Evolutionary conservation across 1,140 invertebrate species (phyloP).

Genomic region (Solenopsis invicta): DNA sequence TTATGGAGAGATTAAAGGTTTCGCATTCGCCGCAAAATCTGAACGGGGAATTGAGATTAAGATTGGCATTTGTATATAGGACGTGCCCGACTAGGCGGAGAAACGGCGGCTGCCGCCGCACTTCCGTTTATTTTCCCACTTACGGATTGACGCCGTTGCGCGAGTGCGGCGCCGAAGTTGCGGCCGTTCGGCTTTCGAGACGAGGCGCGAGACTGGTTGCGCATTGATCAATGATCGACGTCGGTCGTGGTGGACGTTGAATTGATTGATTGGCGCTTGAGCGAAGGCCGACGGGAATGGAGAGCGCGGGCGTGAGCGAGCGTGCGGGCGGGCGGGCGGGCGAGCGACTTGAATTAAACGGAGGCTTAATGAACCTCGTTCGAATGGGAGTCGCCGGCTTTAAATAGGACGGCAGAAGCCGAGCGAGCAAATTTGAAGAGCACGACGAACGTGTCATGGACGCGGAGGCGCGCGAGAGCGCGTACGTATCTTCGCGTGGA

Average conservation of each 20-base stretch:
- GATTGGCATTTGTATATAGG: not conserved
- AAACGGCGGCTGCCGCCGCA: not conserved
- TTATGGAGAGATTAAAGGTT: not conserved
- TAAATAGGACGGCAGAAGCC: conserved; percentile 58
- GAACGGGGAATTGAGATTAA: not conserved
- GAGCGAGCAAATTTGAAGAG: conserved; percentile 62
- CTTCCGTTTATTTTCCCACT: conserved; percentile 54
- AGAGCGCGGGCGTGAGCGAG: conserved; percentile 20
- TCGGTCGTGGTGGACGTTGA: conserved; percentile 29
- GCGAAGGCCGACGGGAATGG: conserved; percentile 52
- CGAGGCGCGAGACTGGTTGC: not conserved
- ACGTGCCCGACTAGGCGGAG: not conserved
- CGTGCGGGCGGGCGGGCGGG: conserved; percentile 1
- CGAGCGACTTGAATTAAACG: conserved; percentile 55
- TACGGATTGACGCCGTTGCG: conserved; percentile 21
- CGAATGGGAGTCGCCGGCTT: conserved; percentile 57
- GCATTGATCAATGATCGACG: conserved; percentile 54
- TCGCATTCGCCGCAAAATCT: not conserved
- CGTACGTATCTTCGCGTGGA: conserved; percentile 41
- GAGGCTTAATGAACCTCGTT: conserved; percentile 52
- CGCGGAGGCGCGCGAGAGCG: conserved; percentile 40
- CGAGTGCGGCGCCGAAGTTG: conserved; percentile 5
- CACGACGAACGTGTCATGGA: conserved; percentile 62
- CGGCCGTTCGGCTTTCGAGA: not conserved
- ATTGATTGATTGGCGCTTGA: conserved; percentile 52